These are phyloP conservation scores for Temnothorax rugatulus DNA, from an alignment of 2,888 invertebrate species.

Conservation along the genomic window DNA sequence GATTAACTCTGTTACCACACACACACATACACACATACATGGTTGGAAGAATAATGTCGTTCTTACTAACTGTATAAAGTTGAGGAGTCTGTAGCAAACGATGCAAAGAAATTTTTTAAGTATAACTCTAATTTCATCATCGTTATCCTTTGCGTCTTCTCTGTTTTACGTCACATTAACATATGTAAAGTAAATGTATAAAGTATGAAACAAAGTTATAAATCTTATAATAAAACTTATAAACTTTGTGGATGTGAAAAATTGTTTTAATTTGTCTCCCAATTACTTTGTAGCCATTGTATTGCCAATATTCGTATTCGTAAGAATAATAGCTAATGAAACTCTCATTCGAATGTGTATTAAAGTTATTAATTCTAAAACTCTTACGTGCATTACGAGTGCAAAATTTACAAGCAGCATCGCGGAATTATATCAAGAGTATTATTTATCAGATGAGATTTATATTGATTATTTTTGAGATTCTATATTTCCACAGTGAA, in stretches of 20 bases:
- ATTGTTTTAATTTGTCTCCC: background rate
- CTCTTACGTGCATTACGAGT: background rate
- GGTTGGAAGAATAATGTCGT: conserved; percentile 53
- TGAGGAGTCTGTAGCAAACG: background rate
- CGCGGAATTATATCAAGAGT: background rate
- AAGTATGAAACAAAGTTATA: background rate
- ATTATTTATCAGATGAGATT: conserved; percentile 31
- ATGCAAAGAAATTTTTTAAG: background rate
- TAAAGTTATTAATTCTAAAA: background rate
- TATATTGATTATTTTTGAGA: conserved; percentile 28
- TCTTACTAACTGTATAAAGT: conserved; percentile 12
- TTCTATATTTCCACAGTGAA: background rate
- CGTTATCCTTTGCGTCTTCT: background rate
- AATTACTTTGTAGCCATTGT: background rate
- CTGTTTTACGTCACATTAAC: background rate
- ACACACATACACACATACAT: background rate
- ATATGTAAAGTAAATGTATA: background rate
- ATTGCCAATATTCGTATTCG: background rate
- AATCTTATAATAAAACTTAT: background rate
- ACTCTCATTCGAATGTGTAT: background rate
- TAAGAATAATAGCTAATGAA: background rate
- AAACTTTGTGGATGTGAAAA: background rate
- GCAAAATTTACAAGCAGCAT: background rate
- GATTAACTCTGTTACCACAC: background rate
- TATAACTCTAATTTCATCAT: background rate